Percentiles rank a stretch among this genome's conserved stretches.
Conservation (phyloP, 2,888 invertebrate species). For the Nemoura dubitans region DNA sequence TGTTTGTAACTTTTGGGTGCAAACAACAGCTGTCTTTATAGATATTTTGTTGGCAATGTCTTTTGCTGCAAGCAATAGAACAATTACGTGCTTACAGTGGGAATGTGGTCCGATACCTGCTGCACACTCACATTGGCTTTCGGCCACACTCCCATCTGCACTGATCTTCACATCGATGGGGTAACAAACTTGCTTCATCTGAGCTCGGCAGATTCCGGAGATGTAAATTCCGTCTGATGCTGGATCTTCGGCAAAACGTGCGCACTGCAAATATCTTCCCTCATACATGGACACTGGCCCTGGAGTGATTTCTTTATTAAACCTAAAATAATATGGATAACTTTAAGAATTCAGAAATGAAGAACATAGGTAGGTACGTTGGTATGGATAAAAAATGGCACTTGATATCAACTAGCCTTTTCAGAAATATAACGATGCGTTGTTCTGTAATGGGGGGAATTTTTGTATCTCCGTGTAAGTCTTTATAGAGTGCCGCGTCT, state of each 20-base stretch:
- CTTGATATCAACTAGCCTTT: not conserved
- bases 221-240: slow-evolving; percentile 16
- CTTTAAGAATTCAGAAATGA: not conserved
- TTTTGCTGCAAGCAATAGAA: slow-evolving; percentile 38
- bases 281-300: not conserved
- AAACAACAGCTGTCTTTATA: not conserved
- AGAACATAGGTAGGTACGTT: too few relatives aligned
- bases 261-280: slow-evolving; percentile 16
- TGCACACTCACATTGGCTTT: slow-evolving; percentile 47
- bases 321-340: not conserved
- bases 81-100: slow-evolving; percentile 47
- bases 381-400: too few relatives aligned
- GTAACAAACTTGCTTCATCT: slow-evolving; percentile 48
- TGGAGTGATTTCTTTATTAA: not conserved
- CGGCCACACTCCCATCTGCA: slow-evolving; percentile 39
- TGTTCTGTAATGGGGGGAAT: not conserved
- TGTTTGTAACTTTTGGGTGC: slow-evolving; percentile 43
- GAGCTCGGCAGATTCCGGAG: slow-evolving; percentile 42
- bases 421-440: not conserved
- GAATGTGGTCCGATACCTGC: slow-evolving; percentile 44
- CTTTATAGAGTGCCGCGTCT: not conserved
- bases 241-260: not conserved
- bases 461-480: not conserved
- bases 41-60: not conserved
- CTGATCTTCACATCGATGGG: slow-evolving; percentile 36